Evolutionary conservation across 2,797 vertebrate genomes (phyloP), one percentile per base, ranked within the genome.

Genomic region (Phataginus tricuspis): DNA sequence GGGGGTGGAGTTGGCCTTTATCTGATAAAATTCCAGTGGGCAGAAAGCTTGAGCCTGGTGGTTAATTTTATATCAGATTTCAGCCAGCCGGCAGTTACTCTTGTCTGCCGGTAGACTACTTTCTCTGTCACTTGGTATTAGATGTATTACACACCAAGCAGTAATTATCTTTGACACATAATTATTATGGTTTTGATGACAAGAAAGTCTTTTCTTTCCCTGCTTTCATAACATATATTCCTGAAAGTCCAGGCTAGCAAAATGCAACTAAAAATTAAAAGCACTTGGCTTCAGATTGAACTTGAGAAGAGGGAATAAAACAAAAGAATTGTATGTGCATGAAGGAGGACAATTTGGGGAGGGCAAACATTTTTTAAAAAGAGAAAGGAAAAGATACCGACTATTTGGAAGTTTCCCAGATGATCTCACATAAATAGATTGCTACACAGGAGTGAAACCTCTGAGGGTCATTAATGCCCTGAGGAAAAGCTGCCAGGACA

Each of bases 171-270:
- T 98, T 99, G 99, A 99, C 98, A 99, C 98, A 98, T 98, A 99
- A 99, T 99, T 99, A 99, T 99, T 99, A 98, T 98, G 98, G 98
- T 98, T 99, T 99, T 99, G 98, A 98, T 99, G 99, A 98, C 98
- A 98, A 99, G 98, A 99, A 98, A 98, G 98, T 98, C 98, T 98
- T 99, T 98, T 98, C 98, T 98, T 98, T 98, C 98, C 97, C 92
- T 96, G 97, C 98, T 98, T 98, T 98, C 98, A 98, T 98, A 98
- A 98, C 98, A 98, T 98, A 98, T 99, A 98, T 98, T 98, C 98
- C 98, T 98, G 98, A 98, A 99, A 98, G 98, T 97, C 93, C 97
- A 97, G 97, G 98, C 97, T 98, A 98, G 97, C 97, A 98, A 98
- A 98, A 98, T 95, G 96, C 83, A 98, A 98, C 98, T 98, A 98